Conservation (phyloP, 2,888 invertebrate genomes). For the Teleogryllus oceanicus region DNA sequence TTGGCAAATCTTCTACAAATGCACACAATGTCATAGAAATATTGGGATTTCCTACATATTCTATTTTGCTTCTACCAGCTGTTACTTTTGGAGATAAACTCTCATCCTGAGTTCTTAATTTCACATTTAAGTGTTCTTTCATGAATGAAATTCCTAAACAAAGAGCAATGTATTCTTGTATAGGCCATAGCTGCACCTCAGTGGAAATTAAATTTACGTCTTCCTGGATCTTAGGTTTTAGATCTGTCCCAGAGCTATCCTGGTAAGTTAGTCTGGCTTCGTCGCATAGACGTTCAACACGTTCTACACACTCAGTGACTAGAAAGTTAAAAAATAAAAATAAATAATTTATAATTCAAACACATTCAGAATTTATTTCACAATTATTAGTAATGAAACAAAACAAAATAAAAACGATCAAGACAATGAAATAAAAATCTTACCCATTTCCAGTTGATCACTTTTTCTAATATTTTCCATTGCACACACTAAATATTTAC, state of each 20-base stretch:
- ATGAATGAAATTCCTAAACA: neutral
- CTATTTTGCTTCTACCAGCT: neutral
- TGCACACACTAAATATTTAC: neutral
- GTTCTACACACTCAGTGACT: neutral
- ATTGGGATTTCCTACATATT: neutral
- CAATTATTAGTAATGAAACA: neutral
- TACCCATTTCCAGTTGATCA: neutral
- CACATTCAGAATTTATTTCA: too few species aligned
- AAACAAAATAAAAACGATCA: neutral
- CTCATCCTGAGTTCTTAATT: neutral
- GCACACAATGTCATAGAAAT: neutral
- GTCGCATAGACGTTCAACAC: neutral
- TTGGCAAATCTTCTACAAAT: neutral
- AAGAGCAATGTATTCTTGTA: conserved; percentile 51
- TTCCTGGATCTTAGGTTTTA: neutral
- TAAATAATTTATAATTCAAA: neutral
- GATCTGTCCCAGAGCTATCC: neutral
- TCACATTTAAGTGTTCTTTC: neutral
- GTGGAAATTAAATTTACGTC: neutral
- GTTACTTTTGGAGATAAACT: neutral
- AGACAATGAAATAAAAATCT: neutral
- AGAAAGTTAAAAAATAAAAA: neutral
- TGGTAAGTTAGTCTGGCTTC: neutral
- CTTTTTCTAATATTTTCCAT: neutral
- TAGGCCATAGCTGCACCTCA: conserved; percentile 54